Conservation (phyloP, 2,113 vertebrate species). For the Gymnarchus niloticus region DNA sequence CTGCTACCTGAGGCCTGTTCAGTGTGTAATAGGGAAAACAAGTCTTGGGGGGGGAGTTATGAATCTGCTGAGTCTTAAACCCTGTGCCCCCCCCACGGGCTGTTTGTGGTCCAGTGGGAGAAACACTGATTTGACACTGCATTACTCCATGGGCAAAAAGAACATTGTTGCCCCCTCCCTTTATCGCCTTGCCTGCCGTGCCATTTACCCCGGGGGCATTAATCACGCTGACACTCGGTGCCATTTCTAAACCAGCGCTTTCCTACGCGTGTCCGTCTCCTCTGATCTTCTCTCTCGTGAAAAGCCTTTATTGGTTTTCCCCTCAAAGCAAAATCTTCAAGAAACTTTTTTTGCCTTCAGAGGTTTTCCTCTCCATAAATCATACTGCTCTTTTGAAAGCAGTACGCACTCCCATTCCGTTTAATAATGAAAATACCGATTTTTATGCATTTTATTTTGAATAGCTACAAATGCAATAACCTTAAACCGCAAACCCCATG, state of each 20-base stretch:
- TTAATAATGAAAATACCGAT: neutral
- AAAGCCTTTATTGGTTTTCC: neutral
- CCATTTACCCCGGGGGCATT: neutral
- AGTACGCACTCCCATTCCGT: neutral
- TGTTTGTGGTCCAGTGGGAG: neutral
- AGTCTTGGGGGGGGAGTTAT: neutral
- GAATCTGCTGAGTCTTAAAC: neutral
- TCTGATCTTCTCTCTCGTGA: neutral
- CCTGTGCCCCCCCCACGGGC: neutral
- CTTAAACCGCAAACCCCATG: neutral
- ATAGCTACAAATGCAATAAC: neutral
- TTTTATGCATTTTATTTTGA: neutral
- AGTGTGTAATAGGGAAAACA: neutral
- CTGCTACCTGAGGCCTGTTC: neutral
- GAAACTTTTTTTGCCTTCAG: neutral
- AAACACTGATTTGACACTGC: neutral
- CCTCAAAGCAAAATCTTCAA: neutral
- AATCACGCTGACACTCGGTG: neutral
- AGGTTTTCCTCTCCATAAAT: neutral
- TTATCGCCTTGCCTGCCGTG: neutral
- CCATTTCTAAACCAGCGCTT: neutral
- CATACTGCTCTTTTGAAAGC: neutral
- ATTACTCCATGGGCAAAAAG: neutral
- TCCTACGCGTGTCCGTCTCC: neutral
- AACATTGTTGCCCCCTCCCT: neutral